These are phyloP conservation scores for Hymenopus coronatus DNA, from an alignment of 2,888 invertebrate species.

Conservation along the genomic window DNA sequence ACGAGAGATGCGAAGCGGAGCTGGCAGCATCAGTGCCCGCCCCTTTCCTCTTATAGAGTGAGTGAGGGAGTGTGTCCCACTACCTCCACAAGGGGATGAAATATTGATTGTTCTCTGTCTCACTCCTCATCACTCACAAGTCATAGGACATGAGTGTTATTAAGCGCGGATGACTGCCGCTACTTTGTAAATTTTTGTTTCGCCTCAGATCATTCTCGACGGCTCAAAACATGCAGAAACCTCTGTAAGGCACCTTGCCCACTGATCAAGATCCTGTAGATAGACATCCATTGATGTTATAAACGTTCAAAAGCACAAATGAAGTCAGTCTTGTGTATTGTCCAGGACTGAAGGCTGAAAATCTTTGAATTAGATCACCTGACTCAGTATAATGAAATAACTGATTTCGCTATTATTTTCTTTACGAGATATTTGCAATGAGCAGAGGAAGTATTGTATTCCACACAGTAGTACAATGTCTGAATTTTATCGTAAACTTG, in stretches of 20 bases:
- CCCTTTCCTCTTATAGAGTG: background rate
- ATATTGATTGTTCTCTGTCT: slow-evolving; percentile 32
- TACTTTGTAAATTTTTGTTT: background rate
- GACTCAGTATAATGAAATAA: no score
- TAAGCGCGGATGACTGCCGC: background rate
- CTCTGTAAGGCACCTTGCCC: background rate
- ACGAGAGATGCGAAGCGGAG: background rate
- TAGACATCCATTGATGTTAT: no score
- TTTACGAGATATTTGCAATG: no score
- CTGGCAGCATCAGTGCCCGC: background rate
- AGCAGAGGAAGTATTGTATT: no score
- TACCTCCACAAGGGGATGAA: slow-evolving; percentile 33
- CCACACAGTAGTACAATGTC: no score
- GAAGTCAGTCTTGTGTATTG: background rate
- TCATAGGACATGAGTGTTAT: background rate
- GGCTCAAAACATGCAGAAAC: background rate
- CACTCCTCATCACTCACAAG: background rate
- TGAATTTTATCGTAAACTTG: no score
- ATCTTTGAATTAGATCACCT: no score
- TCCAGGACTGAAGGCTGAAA: no score
- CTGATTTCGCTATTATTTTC: no score
- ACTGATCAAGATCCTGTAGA: background rate
- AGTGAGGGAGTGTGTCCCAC: background rate
- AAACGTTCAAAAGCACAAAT: background rate
- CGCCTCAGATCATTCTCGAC: background rate